Conservation (phyloP, 2,888 invertebrate genomes). For the Saturnia japonica region DNA sequence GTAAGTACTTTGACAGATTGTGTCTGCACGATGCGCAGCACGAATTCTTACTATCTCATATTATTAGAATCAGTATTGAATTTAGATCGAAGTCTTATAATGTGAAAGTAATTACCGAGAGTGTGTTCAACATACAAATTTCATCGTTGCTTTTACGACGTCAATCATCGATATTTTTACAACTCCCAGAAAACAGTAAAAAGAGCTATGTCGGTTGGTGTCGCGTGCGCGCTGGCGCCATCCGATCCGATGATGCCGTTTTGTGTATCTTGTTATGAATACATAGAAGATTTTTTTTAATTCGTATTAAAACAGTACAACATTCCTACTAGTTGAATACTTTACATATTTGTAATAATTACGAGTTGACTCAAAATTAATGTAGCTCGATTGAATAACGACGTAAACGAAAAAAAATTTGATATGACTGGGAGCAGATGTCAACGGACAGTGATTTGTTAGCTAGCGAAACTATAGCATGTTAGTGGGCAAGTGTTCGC, state of each 20-base stretch:
- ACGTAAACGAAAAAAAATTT: neutral
- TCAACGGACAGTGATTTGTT: neutral
- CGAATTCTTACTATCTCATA: slow-evolving; percentile 36
- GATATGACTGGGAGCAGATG: slow-evolving; percentile 3
- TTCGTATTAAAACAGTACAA: too few species aligned
- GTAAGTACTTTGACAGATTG: slow-evolving; percentile 32
- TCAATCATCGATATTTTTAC: slow-evolving; percentile 61
- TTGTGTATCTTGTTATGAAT: neutral
- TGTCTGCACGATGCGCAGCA: slow-evolving; percentile 35
- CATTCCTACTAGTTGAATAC: too few species aligned
- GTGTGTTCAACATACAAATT: slow-evolving; percentile 40
- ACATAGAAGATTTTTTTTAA: too few species aligned
- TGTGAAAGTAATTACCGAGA: slow-evolving; percentile 37
- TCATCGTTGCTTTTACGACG: slow-evolving; percentile 44
- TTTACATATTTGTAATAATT: too few species aligned
- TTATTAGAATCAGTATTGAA: slow-evolving; percentile 48
- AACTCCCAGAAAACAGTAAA: slow-evolving; percentile 33
- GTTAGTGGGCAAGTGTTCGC: slow-evolving; percentile 27
- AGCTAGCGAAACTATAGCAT: neutral
- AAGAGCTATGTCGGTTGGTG: slow-evolving; percentile 5
- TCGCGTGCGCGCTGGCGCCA: neutral
- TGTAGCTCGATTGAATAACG: neutral
- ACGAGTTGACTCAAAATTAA: neutral
- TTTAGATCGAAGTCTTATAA: slow-evolving; percentile 46
- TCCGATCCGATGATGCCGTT: neutral